phyloP scores from a whole-genome alignment of 2,888 invertebrate genomes.

The Dendrolimus pini region DNA sequence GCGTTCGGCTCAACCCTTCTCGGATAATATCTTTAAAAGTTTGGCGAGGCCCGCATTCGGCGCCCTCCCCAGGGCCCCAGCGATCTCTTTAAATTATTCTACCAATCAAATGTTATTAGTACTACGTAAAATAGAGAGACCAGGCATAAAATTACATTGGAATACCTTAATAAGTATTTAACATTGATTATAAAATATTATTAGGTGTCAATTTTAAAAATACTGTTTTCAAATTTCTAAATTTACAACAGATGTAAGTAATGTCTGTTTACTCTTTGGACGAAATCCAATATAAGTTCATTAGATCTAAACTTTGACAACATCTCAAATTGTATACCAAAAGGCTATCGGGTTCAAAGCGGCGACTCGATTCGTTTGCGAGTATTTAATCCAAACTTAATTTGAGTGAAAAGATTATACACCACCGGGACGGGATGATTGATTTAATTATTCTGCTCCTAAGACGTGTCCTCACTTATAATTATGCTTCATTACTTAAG shows the following conservation, averaged over 20 bases:
- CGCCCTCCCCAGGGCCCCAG: slow-evolving; percentile 30
- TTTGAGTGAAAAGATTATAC: slow-evolving; percentile 69
- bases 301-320: slow-evolving; percentile 32
- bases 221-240: background rate
- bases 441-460: slow-evolving; percentile 72
- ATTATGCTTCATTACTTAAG: slow-evolving; percentile 74
- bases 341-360: slow-evolving; percentile 54
- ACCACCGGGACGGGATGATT: slow-evolving; percentile 66
- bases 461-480: slow-evolving; percentile 74
- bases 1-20: slow-evolving; percentile 60
- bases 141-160: slow-evolving; percentile 6
- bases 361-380: slow-evolving; percentile 41
- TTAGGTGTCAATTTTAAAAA: background rate
- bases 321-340: slow-evolving; percentile 42
- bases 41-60: slow-evolving; percentile 36
- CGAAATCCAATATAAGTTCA: slow-evolving; percentile 40
- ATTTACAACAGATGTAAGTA: background rate
- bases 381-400: slow-evolving; percentile 67
- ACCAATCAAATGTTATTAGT: slow-evolving; percentile 59
- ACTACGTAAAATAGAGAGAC: slow-evolving; percentile 5
- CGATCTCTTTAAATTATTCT: slow-evolving; percentile 59
- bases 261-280: slow-evolving; percentile 15
- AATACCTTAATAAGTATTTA: background rate
- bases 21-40: slow-evolving; percentile 77
- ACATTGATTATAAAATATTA: background rate